Conservation (phyloP, 2,113 vertebrate species). For the Apodemus sylvaticus region DNA sequence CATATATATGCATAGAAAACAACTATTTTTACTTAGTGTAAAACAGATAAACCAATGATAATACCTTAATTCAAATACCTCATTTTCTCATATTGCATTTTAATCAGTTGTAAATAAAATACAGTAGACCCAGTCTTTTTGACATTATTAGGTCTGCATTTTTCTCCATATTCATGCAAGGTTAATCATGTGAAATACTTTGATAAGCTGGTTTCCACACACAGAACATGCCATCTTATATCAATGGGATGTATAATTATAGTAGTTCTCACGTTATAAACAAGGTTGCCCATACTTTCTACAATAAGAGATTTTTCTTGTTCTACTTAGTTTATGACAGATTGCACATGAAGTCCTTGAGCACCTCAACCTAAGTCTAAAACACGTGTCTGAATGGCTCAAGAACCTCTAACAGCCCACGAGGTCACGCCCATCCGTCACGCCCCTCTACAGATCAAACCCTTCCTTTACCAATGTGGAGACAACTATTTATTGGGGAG, state of each 20-base stretch:
- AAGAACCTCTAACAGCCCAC: background rate
- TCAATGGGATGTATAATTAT: background rate
- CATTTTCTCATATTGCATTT: background rate
- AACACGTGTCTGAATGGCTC: background rate
- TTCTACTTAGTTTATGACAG: background rate
- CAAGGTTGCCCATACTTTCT: background rate
- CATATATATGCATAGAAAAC: background rate
- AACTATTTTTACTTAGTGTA: background rate
- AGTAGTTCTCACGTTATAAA: background rate
- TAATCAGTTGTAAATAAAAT: slow-evolving; percentile 25
- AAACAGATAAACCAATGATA: background rate
- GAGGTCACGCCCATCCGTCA: background rate
- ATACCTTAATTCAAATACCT: slow-evolving; percentile 24
- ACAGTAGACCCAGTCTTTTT: background rate
- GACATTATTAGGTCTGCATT: background rate
- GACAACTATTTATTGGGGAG: background rate
- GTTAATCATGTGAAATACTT: background rate
- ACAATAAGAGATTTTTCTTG: background rate
- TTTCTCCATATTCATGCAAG: background rate
- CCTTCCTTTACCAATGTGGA: background rate
- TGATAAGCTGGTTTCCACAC: background rate
- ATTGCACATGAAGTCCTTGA: background rate
- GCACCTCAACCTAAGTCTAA: background rate
- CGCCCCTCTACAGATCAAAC: accelerated
- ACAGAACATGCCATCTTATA: background rate